phyloP scores from a whole-genome alignment of 2,113 vertebrate species.

The Monopterus albus region DNA sequence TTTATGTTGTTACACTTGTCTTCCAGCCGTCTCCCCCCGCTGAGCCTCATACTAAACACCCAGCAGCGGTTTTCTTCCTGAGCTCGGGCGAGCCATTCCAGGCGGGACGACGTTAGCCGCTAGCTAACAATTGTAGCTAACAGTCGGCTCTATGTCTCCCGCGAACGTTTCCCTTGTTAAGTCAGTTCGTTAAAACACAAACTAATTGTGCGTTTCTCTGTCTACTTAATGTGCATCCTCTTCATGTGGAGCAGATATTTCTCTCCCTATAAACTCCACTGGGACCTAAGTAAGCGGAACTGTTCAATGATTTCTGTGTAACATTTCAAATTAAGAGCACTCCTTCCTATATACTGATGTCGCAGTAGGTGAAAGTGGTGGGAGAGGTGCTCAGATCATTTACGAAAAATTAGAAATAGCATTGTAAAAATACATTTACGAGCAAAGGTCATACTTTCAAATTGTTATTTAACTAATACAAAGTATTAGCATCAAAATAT shows the following conservation, averaged over 20 bases:
- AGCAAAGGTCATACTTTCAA: no score
- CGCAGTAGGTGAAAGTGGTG: no score
- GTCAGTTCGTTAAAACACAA: accelerated
- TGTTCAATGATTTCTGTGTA: neutral
- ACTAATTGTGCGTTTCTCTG: neutral
- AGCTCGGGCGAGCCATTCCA: slow-evolving; percentile 50
- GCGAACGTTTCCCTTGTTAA: accelerated
- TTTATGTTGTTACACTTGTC: neutral
- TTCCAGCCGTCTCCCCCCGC: slow-evolving; percentile 23
- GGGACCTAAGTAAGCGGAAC: neutral
- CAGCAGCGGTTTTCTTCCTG: slow-evolving; percentile 34
- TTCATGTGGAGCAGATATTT: neutral
- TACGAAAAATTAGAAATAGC: no score
- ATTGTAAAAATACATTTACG: no score
- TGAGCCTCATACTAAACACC: slow-evolving; percentile 47
- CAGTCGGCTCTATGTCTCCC: neutral
- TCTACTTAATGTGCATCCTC: neutral
- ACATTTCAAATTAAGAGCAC: slow-evolving; percentile 56
- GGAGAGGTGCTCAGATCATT: no score
- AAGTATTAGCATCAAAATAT: no score
- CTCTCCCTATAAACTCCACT: slow-evolving; percentile 16
- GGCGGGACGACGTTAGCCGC: no score
- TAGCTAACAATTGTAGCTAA: no score
- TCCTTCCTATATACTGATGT: no score
- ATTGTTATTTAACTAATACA: no score